Base-by-base conservation (phyloP, 2,888 invertebrate genomes). In the Sericinus montela region DNA sequence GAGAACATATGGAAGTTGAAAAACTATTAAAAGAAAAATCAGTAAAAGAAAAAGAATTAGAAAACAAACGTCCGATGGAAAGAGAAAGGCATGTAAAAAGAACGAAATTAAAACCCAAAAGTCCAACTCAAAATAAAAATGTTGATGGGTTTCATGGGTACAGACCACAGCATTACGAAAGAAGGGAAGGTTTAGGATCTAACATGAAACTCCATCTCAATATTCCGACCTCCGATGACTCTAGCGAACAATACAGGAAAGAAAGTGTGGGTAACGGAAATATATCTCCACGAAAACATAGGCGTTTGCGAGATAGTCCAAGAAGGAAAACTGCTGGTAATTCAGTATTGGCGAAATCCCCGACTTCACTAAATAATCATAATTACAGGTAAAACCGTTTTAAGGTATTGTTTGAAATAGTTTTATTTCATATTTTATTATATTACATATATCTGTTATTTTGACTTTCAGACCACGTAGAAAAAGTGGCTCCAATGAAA, bases 221-320 rank as follows among this genome's bases (percentile, higher is more conserved):
- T 56, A 90, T 90, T 55, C 90, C 90, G 11, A 91, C 91, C 13
- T 91, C 91, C 28, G 91, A 91, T 63, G 91, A 91, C 65, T 91
- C 91, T 5, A 92, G 91, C 70, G 89, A 89, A 61, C 89, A 89
- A 59, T 89, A 88, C 56, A 75, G 83, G 52, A 85, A 85, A 72
- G 84, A 88, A 60, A 84, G 88, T 85, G 65, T 42, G n/a, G 80
- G 73, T 23, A 89, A 88, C 55, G 89, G 89, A 37, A 89, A 82
- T 62, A 62, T 86, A 54, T 91, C 92, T 9, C 91, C 92, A 37
- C 89, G 91, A 55, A 92, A 92, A 74, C 86, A 89, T 54, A 90
- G 92, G 63, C 90, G 93, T 52, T 80, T 90, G 48, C 85, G 93
- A 51, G 93, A 94, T 52, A 92, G 91, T 65, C 92, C 92, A 1